These are phyloP conservation scores for Pseudomugil gertrudae DNA, from an alignment of 2,797 vertebrate species.

Conservation along the genomic window DNA sequence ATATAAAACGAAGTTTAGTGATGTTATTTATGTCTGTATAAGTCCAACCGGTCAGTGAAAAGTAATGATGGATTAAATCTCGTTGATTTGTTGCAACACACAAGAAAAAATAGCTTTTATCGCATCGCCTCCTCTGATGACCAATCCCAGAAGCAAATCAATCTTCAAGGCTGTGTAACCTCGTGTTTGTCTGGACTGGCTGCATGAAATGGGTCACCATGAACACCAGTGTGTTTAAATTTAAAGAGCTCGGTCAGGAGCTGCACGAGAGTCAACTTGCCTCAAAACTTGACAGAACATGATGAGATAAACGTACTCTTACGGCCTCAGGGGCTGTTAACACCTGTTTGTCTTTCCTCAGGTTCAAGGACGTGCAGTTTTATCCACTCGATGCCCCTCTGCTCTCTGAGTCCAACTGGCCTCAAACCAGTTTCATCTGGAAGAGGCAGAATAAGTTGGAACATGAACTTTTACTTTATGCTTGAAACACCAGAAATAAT, in stretches of 20 bases:
- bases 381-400: slow-evolving; percentile 8
- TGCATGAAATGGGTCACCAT: slow-evolving; percentile 19
- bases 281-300: slow-evolving; percentile 72
- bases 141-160: not conserved
- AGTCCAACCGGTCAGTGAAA: not conserved
- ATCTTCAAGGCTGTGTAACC: slow-evolving; percentile 10
- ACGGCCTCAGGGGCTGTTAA: slow-evolving; percentile 43
- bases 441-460: slow-evolving; percentile 35
- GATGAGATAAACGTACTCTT: slow-evolving; percentile 61
- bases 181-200: slow-evolving; percentile 41
- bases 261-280: slow-evolving; percentile 19
- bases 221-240: not conserved
- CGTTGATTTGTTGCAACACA: not conserved
- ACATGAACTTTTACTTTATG: slow-evolving; percentile 26
- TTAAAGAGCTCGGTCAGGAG: slow-evolving; percentile 20
- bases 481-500: slow-evolving; percentile 12
- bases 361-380: slow-evolving; percentile 71
- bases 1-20: not conserved
- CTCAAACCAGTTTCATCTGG: slow-evolving; percentile 67
- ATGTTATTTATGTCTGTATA: not conserved
- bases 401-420: slow-evolving; percentile 26
- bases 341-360: slow-evolving; percentile 69
- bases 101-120: slow-evolving; percentile 3
- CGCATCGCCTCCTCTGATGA: not conserved
- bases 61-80: not conserved